phyloP scores from a whole-genome alignment of 1,140 invertebrate species.

The Drosophila santomea region DNA sequence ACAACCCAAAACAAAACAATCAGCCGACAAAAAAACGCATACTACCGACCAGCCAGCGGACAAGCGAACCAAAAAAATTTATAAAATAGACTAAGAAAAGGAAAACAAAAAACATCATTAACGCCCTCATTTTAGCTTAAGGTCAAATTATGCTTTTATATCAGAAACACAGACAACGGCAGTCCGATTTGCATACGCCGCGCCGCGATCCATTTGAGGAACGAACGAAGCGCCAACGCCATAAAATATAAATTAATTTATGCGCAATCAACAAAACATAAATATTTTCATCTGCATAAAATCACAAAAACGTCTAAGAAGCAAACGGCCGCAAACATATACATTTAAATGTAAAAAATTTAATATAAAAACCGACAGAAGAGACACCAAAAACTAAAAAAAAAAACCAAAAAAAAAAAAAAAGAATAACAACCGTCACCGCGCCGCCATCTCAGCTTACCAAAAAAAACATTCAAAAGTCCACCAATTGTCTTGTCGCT shows the following conservation, averaged over 20 bases:
- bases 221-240: slow-evolving; percentile 77
- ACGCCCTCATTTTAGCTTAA: slow-evolving; percentile 82
- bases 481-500: slow-evolving; percentile 69
- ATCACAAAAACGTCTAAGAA: slow-evolving; percentile 75
- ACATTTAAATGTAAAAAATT: slow-evolving; percentile 71
- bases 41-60: slow-evolving; percentile 34
- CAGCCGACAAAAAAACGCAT: slow-evolving; percentile 19
- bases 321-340: slow-evolving; percentile 64
- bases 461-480: slow-evolving; percentile 13
- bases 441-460: slow-evolving; percentile 16
- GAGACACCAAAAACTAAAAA: slow-evolving; percentile 12
- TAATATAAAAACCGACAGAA: slow-evolving; percentile 41
- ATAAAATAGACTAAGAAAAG: slow-evolving; percentile 59
- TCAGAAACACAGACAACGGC: slow-evolving; percentile 46
- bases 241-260: slow-evolving; percentile 84
- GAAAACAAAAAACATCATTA: slow-evolving; percentile 79
- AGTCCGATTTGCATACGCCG: slow-evolving; percentile 64
- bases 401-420: neutral
- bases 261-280: slow-evolving; percentile 83
- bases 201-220: slow-evolving; percentile 77
- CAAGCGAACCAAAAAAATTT: slow-evolving; percentile 44
- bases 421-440: slow-evolving; percentile 7
- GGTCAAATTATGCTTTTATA: slow-evolving; percentile 83
- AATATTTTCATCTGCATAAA: slow-evolving; percentile 84
- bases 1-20: slow-evolving; percentile 56